Evolutionary conservation across 2,888 invertebrate species (phyloP), one percentile per base, ranked within the genome.

Genomic region (Campaea margaritaria): DNA sequence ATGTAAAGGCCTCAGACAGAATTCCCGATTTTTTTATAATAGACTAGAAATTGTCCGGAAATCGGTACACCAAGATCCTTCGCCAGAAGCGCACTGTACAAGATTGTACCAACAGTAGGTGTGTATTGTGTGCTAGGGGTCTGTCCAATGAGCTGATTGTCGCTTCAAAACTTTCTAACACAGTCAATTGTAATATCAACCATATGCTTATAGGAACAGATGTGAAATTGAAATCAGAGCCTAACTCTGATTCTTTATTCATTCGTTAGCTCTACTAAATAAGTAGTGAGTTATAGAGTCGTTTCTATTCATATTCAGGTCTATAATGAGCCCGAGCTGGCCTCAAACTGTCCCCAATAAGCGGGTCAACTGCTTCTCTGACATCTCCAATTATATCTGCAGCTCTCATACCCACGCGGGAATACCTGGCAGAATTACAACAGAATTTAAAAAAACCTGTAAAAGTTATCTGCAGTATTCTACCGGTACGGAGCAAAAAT

Each of bases 331-430:
- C 44, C 49, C 44, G 39, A 44, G 49, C 15, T 5, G 42, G 42
- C 49, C 39, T 39, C 49, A 49, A 13, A 43, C 43, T 34, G 43
- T 31, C 31, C 11, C 28, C 47, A 28, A 49, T 56, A 49, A 49
- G 28, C 39, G 44, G 49, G 49, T 44, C 49, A 56, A 48, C 36
- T 49, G 36, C 45, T n/a, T 7, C 42, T 16, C 36, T 16, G 27
- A 14, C 48, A 39, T 43, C 36, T 43, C 51, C 36, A 58, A 58
- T 58, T 52, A 47, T 43, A 14, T 49, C 49, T 39, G 15, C 13
- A 39, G 27, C 38, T 38, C 11, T 39, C 11, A 31, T 27, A 42
- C n/a, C 7, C 28, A 56, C 14, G 36, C 44, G 34, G 11, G 12
- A 41, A 31, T 14, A 12, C 14, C 9, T 5, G 9, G 15, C 0